phyloP scores from a whole-genome alignment of 2,888 invertebrate species.

The Drosophila stalkeri region DNA sequence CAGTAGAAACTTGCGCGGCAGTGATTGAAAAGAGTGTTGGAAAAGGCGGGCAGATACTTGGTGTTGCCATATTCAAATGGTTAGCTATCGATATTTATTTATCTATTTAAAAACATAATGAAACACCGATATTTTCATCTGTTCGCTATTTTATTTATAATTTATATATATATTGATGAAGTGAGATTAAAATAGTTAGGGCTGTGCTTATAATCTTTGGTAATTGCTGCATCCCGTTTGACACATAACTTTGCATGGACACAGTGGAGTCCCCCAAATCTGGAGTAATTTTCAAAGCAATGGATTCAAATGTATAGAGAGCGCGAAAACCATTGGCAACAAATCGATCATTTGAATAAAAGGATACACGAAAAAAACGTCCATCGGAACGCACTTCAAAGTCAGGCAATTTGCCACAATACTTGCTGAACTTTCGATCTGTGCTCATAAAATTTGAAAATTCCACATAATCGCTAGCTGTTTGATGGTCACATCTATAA shows the following conservation, averaged over 20 bases:
- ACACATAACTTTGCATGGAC: constrained; percentile 77
- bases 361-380: constrained; percentile 97
- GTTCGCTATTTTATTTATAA: not conserved
- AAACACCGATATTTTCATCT: not conserved
- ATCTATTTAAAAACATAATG: not conserved
- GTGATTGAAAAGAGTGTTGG: constrained; percentile 35
- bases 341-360: constrained; percentile 96
- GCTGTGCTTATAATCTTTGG: not conserved
- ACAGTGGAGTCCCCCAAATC: constrained; percentile 46
- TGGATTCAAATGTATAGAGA: constrained; percentile 91
- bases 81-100: not conserved
- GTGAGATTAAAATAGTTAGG: constrained; percentile 6
- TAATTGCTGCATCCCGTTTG: constrained; percentile 3
- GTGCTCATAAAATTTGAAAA: constrained; percentile 97
- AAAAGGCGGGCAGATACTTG: not conserved
- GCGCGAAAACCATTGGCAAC: constrained; percentile 98
- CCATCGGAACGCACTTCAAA: constrained; percentile 94
- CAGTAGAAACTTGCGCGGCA: constrained; percentile 35
- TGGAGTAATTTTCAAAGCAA: constrained; percentile 40
- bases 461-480: constrained; percentile 97
- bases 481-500: constrained; percentile 93
- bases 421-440: constrained; percentile 94
- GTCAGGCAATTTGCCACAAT: constrained; percentile 90
- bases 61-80: constrained; percentile 3
- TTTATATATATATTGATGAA: not conserved